Base-by-base conservation (phyloP, 2,888 invertebrate species). In the Augochlorella aurata region DNA sequence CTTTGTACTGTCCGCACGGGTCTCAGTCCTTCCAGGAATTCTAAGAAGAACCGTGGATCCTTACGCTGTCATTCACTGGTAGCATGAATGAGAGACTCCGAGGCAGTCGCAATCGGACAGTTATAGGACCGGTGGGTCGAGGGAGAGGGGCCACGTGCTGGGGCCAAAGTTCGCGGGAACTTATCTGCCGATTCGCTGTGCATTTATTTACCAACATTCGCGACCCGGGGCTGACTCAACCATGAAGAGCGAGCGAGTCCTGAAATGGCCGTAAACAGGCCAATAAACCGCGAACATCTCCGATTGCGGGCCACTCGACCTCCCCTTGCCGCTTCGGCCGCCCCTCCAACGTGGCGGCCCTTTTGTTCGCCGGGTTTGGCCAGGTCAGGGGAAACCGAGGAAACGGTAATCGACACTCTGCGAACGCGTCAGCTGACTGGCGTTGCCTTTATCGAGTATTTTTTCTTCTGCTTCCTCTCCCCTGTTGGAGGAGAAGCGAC, bases 171-270 rank as follows among this genome's bases (percentile, higher is more conserved):
- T 86, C 81, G 66, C 49, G 29, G n/a, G n/a, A 47, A 77, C 74
- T 84, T 85, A 85, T 86, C 82, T 83, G 24, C 29, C 73, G 50
- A 24, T 80, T 74, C 58, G 44, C n/a, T 74, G 67, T 70, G 68
- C 67, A 82, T 87, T 87, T 88, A 88, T 86, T 84, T 87, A 86
- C 79, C 79, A 87, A 86, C 80, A 86, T 77, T 73, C 63, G 47
- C 66, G 54, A 9, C 18, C 29, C 14, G 45, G 49, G 24, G 21
- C 24, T 58, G 58, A 58, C 58, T 58, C 58, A 24, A 10, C 58
- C 58, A 21, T 2, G 24, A 24, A 14, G 58, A 24, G 24, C 21
- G 24, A 58, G 24, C 12, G 24, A 5, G 49, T 49, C 24, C 24
- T 21, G 24, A 24, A 58, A 58, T n/a, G 54, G 54, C 14, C 21